These are phyloP conservation scores for Ceratina japonica DNA, from an alignment of 1,140 invertebrate genomes.

Conservation along the genomic window DNA sequence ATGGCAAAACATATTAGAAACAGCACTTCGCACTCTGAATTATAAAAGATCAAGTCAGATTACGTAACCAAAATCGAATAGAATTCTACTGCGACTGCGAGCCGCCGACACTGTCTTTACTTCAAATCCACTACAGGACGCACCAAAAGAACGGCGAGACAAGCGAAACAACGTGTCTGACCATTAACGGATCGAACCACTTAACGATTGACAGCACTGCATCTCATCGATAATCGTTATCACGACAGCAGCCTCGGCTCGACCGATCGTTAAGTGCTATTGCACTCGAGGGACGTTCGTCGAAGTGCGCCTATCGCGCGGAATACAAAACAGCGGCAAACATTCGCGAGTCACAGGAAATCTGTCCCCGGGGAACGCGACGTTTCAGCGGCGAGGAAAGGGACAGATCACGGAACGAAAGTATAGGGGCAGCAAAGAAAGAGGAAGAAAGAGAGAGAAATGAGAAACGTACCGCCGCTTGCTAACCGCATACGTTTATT, in stretches of 20 bases:
- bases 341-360: constrained; percentile 6
- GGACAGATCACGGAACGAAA: constrained; percentile 36
- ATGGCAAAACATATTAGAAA: constrained; percentile 6
- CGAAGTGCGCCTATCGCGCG: not conserved
- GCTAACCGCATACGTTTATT: constrained; percentile 60
- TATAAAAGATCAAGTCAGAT: not conserved
- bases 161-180: too few species aligned
- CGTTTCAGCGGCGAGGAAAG: constrained; percentile 20
- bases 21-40: not conserved
- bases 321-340: not conserved
- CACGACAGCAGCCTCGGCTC: not conserved
- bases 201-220: not conserved
- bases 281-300: not conserved
- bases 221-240: constrained; percentile 17
- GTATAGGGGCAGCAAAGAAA: constrained; percentile 27
- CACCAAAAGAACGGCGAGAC: not conserved
- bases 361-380: constrained; percentile 16
- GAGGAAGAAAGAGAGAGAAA: constrained; percentile 44
- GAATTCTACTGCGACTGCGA: not conserved
- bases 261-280: constrained; percentile 5
- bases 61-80: not conserved
- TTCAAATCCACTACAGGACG: too few species aligned
- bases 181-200: constrained; percentile 14
- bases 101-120: too few species aligned
- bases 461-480: constrained; percentile 51